These are phyloP conservation scores for Perizoma affinitatum DNA, from an alignment of 2,888 invertebrate species.

Conservation along the genomic window DNA sequence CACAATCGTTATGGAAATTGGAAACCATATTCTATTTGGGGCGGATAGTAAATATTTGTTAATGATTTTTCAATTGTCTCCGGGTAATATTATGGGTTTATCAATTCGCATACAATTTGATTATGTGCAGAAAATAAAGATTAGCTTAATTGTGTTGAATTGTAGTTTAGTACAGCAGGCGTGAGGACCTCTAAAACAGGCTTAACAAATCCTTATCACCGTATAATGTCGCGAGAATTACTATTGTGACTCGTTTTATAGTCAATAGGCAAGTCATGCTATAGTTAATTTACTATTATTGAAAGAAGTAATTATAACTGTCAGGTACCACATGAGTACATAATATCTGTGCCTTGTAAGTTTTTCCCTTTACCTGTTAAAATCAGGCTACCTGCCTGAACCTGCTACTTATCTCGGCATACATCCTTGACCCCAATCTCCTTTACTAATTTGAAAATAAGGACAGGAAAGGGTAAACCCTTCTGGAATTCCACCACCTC, in stretches of 20 bases:
- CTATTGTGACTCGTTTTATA: neutral
- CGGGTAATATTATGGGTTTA: too few relatives aligned
- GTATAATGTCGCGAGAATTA: neutral
- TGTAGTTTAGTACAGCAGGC: slow-evolving; percentile 2
- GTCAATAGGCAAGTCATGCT: neutral
- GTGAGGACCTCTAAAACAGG: neutral
- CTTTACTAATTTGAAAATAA: slow-evolving; percentile 19
- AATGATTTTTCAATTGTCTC: slow-evolving; percentile 5
- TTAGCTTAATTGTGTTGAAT: neutral
- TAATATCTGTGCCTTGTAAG: too few relatives aligned
- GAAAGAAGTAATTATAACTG: neutral
- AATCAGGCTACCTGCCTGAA: slow-evolving; percentile 14
- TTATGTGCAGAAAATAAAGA: neutral
- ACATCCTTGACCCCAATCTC: slow-evolving; percentile 24
- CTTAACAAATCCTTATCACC: neutral
- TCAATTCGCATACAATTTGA: neutral
- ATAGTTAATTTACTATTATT: neutral
- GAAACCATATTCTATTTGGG: slow-evolving; percentile 19
- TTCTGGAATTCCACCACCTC: slow-evolving; percentile 21
- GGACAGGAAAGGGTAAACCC: slow-evolving; percentile 15
- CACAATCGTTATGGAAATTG: slow-evolving; percentile 21
- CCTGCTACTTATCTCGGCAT: slow-evolving; percentile 6
- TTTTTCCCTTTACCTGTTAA: neutral
- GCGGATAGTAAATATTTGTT: slow-evolving; percentile 12
- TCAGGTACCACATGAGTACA: too few relatives aligned